A percentile compares a stretch with the other conserved stretches of the same genome.
Conservation (phyloP, 2,113 vertebrate species). For the Salvelinus fontinalis region DNA sequence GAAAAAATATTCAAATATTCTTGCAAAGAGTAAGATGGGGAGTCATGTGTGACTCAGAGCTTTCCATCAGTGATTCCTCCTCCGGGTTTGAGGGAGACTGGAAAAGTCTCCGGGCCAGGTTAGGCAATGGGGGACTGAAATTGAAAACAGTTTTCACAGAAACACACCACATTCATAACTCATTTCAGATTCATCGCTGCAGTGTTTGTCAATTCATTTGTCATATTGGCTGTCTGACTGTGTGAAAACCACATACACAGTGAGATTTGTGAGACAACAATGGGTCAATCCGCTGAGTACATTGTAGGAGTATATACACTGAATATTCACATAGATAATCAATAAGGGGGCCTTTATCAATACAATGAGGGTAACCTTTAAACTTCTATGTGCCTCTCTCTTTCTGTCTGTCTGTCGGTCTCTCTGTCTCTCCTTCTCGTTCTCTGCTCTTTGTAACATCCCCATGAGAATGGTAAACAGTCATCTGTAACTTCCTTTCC, state of each 20-base stretch:
- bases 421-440: conserved; percentile 6
- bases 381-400: background rate
- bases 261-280: background rate
- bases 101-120: conserved; percentile 13
- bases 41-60: conserved; percentile 45
- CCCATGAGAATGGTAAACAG: conserved; percentile 69
- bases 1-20: conserved; percentile 24
- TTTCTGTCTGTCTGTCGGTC: background rate
- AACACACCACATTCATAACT: background rate
- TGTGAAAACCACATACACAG: background rate
- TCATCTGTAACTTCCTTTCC: conserved; percentile 74
- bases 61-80: conserved; percentile 37
- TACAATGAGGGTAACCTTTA: background rate
- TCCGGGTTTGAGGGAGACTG: conserved; percentile 32
- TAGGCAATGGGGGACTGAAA: conserved; percentile 1
- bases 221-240: conserved; percentile 1
- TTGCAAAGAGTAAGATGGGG: conserved; percentile 34
- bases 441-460: conserved; percentile 38
- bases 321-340: background rate
- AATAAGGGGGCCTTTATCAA: background rate
- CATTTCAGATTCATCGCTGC: background rate
- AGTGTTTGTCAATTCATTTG: background rate
- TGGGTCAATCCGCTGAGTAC: conserved; percentile 7
- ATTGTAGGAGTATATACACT: background rate
- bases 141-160: background rate